Conservation (phyloP, 2,888 invertebrate species). For the Orthosia cruda region DNA sequence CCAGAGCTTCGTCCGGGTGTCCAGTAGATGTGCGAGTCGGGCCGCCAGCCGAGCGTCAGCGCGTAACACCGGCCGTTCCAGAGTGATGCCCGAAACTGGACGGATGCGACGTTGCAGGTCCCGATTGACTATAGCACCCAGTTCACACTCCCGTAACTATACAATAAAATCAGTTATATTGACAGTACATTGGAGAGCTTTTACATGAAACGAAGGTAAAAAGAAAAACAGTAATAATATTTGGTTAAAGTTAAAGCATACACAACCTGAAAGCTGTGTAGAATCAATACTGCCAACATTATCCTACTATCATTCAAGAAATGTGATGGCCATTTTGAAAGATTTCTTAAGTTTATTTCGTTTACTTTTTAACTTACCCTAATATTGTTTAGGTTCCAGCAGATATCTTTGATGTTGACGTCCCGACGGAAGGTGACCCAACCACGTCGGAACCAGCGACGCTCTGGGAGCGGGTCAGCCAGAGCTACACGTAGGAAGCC, state of each 20-base stretch:
- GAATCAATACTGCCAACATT: no score
- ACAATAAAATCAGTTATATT: not conserved
- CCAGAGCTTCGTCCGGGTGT: conserved; percentile 97
- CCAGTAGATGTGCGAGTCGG: conserved; percentile 97
- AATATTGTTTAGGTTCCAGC: conserved; percentile 99
- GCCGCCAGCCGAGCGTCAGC: conserved; percentile 98
- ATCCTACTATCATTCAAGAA: no score
- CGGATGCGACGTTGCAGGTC: conserved; percentile 98
- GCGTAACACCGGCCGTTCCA: conserved; percentile 97
- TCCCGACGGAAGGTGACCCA: conserved; percentile 99
- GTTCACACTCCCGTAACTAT: conserved; percentile 97
- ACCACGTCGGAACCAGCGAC: conserved; percentile 98
- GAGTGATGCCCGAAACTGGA: conserved; percentile 97
- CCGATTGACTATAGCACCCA: conserved; percentile 99
- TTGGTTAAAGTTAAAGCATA: no score
- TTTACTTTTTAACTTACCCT: conserved; percentile 90
- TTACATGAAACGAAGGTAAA: not conserved
- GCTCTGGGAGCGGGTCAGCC: conserved; percentile 99
- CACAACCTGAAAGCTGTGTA: no score
- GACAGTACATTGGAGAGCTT: not conserved
- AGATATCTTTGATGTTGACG: conserved; percentile 99
- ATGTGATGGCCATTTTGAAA: no score
- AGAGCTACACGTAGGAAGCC: conserved; percentile 99
- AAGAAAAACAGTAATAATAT: no score
- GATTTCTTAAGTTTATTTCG: no score